A percentile compares a stretch with the other conserved stretches of the same genome.
These are phyloP conservation scores for Willowsia nigromaculata DNA, from an alignment of 2,888 invertebrate genomes.

Conservation along the genomic window DNA sequence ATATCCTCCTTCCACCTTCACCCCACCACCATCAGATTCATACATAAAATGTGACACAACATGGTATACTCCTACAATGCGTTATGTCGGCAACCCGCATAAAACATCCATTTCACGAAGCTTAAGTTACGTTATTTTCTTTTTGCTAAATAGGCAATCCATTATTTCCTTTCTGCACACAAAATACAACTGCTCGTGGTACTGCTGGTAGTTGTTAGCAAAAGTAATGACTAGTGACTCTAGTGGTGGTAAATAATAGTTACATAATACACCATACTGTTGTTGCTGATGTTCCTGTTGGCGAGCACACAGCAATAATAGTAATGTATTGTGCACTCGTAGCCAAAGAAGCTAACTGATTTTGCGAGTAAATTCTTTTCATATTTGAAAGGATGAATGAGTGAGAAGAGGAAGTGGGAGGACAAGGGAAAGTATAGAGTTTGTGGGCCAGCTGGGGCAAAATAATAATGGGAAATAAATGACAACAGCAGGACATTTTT, in stretches of 20 bases:
- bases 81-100: background rate
- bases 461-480: conserved; percentile 61
- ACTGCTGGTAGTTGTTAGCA: background rate
- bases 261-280: background rate
- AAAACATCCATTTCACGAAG: conserved; percentile 5
- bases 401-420: conserved; percentile 1
- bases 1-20: background rate
- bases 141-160: background rate
- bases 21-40: background rate
- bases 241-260: background rate
- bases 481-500: conserved; percentile 26
- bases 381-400: conserved; percentile 9
- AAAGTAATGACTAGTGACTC: conserved; percentile 8
- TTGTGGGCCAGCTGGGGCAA: conserved; percentile 53
- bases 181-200: background rate
- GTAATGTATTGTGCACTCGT: background rate
- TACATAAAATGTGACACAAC: background rate
- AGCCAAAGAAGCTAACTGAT: background rate
- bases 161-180: background rate
- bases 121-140: background rate
- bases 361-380: background rate
- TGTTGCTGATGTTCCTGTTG: background rate
- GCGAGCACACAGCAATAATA: background rate
- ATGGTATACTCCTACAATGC: background rate
- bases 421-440: background rate